Base-by-base conservation (phyloP, 1,140 invertebrate genomes). In the Lepidurus arcticus region DNA sequence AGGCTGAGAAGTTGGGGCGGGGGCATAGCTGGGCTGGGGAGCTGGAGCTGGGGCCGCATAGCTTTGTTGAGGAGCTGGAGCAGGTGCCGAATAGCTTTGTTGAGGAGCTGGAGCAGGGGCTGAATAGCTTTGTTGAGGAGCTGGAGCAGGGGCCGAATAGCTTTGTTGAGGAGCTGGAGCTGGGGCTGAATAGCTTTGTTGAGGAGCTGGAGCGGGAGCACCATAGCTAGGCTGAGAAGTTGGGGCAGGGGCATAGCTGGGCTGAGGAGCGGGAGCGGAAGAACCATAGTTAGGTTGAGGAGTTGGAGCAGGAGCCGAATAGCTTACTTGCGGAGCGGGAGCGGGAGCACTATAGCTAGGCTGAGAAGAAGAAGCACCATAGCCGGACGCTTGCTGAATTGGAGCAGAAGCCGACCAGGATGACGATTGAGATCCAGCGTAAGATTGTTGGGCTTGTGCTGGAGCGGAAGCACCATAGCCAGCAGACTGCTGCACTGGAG, bases 391-490 rank as follows among this genome's bases (percentile, higher is more conserved):
- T 65, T 65, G 53, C 13, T 65, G 53, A 65, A 65, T 16, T 65
- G 53, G 53, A 65, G 53, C 53, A 21, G 53, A 65, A 65, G 7
- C 53, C 16, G 53, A 65, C 53, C 53, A 65, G 53, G 53, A 65
- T 7, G 53, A 65, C 7, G 13, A 13, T 65, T 65, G 53, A 16
- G 53, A 5, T n/a, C 8, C 53, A 65, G 16, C n/a, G 13, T 65
- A 65, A 9, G 53, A 65, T 65, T 65, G 53, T 16, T 65, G 53
- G 13, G 53, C 53, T 9, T 13, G 53, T 13, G 53, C 45, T 11
- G 45, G 45, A 47, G 45, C 45, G 45, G 45, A 16, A 11, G 4
- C 53, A 34, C 34, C 34, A 34, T 34, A 34, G 34, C 34, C 34
- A 34, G 34, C 34, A 34, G 34, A 34, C 34, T 34, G 34, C 2